Base-by-base conservation (phyloP, 2,113 vertebrate species). In the Nannobrachium achirus region DNA sequence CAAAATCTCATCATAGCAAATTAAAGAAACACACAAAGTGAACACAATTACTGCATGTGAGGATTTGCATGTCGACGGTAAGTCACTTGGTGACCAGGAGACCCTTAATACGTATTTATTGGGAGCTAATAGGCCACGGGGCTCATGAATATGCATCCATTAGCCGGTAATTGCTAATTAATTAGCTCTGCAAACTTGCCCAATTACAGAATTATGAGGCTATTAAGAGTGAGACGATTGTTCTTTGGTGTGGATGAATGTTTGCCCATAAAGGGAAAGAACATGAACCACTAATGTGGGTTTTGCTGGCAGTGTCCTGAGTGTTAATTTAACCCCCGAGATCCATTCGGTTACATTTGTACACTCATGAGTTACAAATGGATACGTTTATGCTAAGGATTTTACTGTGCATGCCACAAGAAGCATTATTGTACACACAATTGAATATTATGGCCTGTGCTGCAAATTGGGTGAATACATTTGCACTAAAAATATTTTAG, bases 111-210 rank as follows among this genome's bases (percentile, higher is more conserved):
- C 84, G 79, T 82, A 85, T 86, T 88, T 86, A 86, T 86, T 85
- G 66, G 77, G 63, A 71, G 80, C 81, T 89, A 89, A 87, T 78
- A 69, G 78, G 68, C 79, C 72, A 69, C 57, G 66, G 25, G 78
- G 72, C 81, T 87, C 69, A 69, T 88, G 79, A 82, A 87, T 81
- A 83, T 82, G 73, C 79, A 69, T 45, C 84, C 81, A 81, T 90
- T 89, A 88, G 84, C 69, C 66, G 74, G 70, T 89, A 89, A 89
- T 88, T 86, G 81, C 63, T 89, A 71, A 88, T 89, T 90, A 90
- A 90, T 90, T 89, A 86, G 81, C 72, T 66, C 68, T 44, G 68
- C 81, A 80, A 69, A 68, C 81, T 81, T 76, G 60, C 73, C 76
- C 79, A 88, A 83, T 88, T 88, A 86, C 61, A 77, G 59, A 84